Percentiles rank a stretch among this genome's conserved stretches.
Conservation (phyloP, 2,888 invertebrate species). For the Acrobasis consociella region DNA sequence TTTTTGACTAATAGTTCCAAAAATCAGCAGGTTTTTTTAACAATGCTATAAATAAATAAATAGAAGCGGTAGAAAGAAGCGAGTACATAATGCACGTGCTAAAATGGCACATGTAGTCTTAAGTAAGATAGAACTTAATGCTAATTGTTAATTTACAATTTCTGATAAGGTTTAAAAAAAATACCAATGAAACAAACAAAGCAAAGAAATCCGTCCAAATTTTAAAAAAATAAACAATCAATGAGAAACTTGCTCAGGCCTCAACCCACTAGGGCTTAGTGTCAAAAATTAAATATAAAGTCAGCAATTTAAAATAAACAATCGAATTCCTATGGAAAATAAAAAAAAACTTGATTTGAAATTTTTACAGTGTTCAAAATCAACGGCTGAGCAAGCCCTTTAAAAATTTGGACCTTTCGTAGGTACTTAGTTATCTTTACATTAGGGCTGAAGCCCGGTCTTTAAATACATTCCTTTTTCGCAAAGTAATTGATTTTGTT, state of each 20-base stretch:
- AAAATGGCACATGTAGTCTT: constrained; percentile 78
- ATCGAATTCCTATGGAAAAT: no score
- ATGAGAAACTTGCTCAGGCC: no score
- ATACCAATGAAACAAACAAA: not conserved
- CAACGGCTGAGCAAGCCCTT: no score
- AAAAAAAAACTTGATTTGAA: no score
- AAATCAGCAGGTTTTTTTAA: constrained; percentile 21
- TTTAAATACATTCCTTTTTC: not conserved
- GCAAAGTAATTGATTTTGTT: not conserved
- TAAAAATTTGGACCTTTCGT: no score
- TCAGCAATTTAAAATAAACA: no score
- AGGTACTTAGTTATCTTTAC: no score
- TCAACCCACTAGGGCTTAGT: no score
- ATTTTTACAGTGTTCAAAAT: no score
- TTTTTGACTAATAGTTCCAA: constrained; percentile 18
- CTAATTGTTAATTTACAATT: constrained; percentile 18
- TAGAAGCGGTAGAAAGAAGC: constrained; percentile 56
- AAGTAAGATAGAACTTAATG: constrained; percentile 39
- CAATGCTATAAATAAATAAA: constrained; percentile 59
- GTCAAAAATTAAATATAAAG: no score
- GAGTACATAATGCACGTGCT: constrained; percentile 68
- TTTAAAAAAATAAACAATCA: no score
- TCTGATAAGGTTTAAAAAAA: constrained; percentile 3
- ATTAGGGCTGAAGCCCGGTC: not conserved
- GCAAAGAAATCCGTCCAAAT: not conserved